Conservation (phyloP, 2,888 invertebrate species). For the Phytoseiulus persimilis region DNA sequence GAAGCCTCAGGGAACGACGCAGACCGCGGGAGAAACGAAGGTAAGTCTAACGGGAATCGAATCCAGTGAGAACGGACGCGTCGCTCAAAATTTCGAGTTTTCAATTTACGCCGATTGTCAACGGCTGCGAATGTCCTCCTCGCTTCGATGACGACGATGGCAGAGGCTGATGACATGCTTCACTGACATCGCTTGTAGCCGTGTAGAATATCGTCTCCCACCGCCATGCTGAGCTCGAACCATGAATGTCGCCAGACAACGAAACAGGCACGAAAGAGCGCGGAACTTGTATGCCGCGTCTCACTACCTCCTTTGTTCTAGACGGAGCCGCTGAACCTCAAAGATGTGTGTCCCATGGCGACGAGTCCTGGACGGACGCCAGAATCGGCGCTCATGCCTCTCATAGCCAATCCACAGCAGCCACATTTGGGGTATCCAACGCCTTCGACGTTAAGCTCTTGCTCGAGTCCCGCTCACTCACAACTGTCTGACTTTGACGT, state of each 20-base stretch:
- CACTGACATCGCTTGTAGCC: not conserved
- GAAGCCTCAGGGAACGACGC: not conserved
- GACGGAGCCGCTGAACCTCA: not conserved
- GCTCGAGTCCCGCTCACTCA: conserved; percentile 23
- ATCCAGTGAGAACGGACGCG: too few relatives aligned
- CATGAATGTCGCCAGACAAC: too few relatives aligned
- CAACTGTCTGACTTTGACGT: conserved; percentile 36
- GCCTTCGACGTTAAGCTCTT: conserved; percentile 20
- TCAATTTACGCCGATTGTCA: not conserved
- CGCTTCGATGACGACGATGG: not conserved
- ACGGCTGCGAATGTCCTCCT: not conserved
- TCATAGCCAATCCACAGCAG: not conserved
- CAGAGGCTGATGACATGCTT: not conserved
- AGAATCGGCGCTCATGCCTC: not conserved
- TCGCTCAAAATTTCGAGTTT: too few relatives aligned
- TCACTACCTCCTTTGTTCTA: not conserved
- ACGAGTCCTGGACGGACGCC: not conserved
- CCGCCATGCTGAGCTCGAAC: not conserved
- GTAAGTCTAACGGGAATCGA: not conserved
- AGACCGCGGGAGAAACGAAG: not conserved
- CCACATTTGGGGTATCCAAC: conserved; percentile 6
- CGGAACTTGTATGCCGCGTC: too few relatives aligned
- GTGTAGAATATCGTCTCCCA: not conserved
- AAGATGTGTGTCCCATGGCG: not conserved
- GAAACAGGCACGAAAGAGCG: too few relatives aligned